A percentile compares a stretch with the other conserved stretches of the same genome.
Evolutionary conservation across 2,888 invertebrate genomes (phyloP).

Genomic region (Rhopalosiphum nymphaeae): DNA sequence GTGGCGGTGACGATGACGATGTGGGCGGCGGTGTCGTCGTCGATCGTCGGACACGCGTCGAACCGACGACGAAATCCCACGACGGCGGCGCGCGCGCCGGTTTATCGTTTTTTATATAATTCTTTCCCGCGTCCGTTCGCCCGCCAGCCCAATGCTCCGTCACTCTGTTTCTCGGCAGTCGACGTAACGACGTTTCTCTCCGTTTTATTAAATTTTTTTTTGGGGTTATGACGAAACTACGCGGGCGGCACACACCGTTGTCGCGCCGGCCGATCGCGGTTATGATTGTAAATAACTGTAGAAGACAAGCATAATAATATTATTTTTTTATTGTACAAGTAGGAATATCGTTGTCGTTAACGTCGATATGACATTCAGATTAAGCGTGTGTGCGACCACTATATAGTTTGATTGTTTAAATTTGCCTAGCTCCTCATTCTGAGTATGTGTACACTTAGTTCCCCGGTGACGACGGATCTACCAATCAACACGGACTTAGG

Average conservation of each 20-base stretch:
- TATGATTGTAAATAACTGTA: not conserved
- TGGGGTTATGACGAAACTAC: not conserved
- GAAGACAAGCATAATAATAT: too few species aligned
- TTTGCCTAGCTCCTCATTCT: too few species aligned
- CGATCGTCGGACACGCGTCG: conserved; percentile 46
- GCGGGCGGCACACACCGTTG: not conserved
- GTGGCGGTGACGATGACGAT: conserved; percentile 1
- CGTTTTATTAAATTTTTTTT: not conserved
- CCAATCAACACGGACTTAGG: not conserved
- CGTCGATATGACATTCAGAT: not conserved
- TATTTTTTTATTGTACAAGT: not conserved
- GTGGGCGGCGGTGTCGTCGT: conserved; percentile 24
- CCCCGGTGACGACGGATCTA: not conserved
- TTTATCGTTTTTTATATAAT: not conserved
- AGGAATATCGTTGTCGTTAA: not conserved
- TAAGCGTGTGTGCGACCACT: not conserved
- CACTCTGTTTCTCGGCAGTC: not conserved
- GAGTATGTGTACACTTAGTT: not conserved
- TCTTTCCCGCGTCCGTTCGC: not conserved
- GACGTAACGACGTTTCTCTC: not conserved
- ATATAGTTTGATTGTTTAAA: not conserved
- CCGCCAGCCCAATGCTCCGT: not conserved
- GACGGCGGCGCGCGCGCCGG: conserved; percentile 1
- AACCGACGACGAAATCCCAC: conserved; percentile 36
- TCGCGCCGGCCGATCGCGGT: not conserved